Evolutionary conservation across 2,113 vertebrate species (phyloP), one percentile per base, ranked within the genome.

Genomic region (Lophochroa leadbeateri): DNA sequence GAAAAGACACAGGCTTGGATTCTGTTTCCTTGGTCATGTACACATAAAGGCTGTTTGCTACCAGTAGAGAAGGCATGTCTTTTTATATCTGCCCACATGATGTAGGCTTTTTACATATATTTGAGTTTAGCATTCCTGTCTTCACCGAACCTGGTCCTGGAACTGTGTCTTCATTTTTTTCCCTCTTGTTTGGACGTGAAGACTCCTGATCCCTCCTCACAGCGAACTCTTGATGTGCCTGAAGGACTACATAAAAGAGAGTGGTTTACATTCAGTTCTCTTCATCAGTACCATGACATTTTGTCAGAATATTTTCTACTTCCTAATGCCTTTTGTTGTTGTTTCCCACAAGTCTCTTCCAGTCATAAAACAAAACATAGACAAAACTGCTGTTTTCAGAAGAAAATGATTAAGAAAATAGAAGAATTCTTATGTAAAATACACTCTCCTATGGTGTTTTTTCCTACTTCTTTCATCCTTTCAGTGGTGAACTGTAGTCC

Each of bases 161-260:
- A 70, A 28, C 24, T 21, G 5, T 39, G 17, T 64, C 53, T 41
- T 90, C 17, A 3, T 33, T 50, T 64, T 85, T 77, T 74, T 33
- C 47, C 20, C 61, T 9, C 14, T 53, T 31, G 16, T 84, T 88
- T 94, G 81, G 47, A 55, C 9, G 11, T 35, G 39, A 46, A 88
- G 31, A 44, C 21, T 77, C 21, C 39, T 52, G 47, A 37, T 71
- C 44, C 44, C 27, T 82, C 82, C 68, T 5, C 28, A n/a, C 10
- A 44, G 64, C 50, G 91, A 86, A 23, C 41, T 85, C 86, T 90
- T 65, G 11, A 47, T 79, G 24, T 95, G 39, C 78, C 55, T 72
- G 15, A 77, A 70, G 37, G 60, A 33, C 24, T 49, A 49, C 25
- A 53, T 52, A 31, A 90, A 78, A 89, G 70, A 43, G 8, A 89